Evolutionary conservation across 2,888 invertebrate genomes (phyloP).

Genomic region (Lasioglossum figueresi): DNA sequence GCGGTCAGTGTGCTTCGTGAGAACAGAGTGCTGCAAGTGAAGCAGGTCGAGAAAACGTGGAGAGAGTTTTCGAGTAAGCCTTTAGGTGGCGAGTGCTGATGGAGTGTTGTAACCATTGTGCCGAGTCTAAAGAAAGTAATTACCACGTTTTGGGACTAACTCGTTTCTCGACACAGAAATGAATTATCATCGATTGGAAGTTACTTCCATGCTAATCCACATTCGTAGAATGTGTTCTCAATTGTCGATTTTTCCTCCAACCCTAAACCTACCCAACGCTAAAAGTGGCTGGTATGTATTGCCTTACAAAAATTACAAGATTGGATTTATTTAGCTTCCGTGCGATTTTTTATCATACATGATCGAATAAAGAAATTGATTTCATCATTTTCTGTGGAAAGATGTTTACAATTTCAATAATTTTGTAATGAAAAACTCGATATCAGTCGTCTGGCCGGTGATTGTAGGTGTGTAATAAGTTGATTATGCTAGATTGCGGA

Average conservation of each 20-base stretch:
- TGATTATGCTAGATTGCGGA: too few relatives aligned
- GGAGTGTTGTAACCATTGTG: not conserved
- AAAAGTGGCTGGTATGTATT: not conserved
- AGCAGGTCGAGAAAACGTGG: constrained; percentile 5
- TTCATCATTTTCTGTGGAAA: too few relatives aligned
- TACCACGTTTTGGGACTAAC: constrained; percentile 3
- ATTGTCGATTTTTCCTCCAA: not conserved
- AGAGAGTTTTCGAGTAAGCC: constrained; percentile 15
- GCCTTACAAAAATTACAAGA: not conserved
- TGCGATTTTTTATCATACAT: too few relatives aligned
- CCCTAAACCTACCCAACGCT: not conserved
- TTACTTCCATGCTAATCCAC: not conserved
- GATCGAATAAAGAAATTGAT: too few relatives aligned
- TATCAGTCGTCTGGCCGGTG: too few relatives aligned
- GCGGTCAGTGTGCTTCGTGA: constrained; percentile 14
- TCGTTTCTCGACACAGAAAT: not conserved
- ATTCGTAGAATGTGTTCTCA: not conserved
- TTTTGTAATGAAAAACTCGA: too few relatives aligned
- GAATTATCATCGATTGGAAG: not conserved
- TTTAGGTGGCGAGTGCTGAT: constrained; percentile 2
- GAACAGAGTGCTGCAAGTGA: constrained; percentile 7
- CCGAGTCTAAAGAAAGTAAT: constrained; percentile 8
- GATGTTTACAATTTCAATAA: too few relatives aligned
- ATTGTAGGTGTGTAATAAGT: too few relatives aligned
- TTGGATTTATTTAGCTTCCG: too few relatives aligned